These are phyloP conservation scores for Petrosia ficiformis DNA, from an alignment of 37 sponge, comb jelly and placozoan species.

Conservation along the genomic window DNA sequence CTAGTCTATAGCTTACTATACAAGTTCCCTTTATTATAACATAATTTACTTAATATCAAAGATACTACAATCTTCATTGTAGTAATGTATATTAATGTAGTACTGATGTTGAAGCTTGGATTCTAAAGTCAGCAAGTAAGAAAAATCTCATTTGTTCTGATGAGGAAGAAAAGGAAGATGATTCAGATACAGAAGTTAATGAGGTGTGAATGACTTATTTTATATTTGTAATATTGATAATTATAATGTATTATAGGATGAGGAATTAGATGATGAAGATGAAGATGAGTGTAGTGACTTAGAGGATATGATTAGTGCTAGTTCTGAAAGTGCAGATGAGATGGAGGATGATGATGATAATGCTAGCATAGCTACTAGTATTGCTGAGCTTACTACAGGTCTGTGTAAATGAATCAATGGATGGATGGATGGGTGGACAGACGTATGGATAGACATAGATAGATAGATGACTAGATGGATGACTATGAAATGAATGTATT, in stretches of 20 bases:
- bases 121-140: not conserved
- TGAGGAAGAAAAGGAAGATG: slow-evolving; percentile 7
- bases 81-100: too few relatives aligned
- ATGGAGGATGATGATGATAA: slow-evolving; percentile 40
- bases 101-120: not conserved
- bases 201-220: not conserved
- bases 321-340: slow-evolving; percentile 47
- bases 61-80: too few relatives aligned
- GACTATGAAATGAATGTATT: not conserved
- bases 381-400: slow-evolving; percentile 54
- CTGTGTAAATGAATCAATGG: too few relatives aligned
- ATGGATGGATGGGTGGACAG: too few relatives aligned
- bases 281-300: slow-evolving; percentile 3
- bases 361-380: slow-evolving; percentile 50
- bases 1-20: too few relatives aligned
- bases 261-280: not conserved
- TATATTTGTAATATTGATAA: not conserved
- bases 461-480: too few relatives aligned
- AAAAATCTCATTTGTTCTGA: not conserved
- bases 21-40: too few relatives aligned
- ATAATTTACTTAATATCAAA: too few relatives aligned
- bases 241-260: not conserved
- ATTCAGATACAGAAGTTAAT: slow-evolving; percentile 13
- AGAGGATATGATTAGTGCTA: slow-evolving; percentile 19
- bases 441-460: too few relatives aligned